These are phyloP conservation scores for Callyntrura guangdongensis DNA, from an alignment of 2,888 invertebrate species.

Conservation along the genomic window DNA sequence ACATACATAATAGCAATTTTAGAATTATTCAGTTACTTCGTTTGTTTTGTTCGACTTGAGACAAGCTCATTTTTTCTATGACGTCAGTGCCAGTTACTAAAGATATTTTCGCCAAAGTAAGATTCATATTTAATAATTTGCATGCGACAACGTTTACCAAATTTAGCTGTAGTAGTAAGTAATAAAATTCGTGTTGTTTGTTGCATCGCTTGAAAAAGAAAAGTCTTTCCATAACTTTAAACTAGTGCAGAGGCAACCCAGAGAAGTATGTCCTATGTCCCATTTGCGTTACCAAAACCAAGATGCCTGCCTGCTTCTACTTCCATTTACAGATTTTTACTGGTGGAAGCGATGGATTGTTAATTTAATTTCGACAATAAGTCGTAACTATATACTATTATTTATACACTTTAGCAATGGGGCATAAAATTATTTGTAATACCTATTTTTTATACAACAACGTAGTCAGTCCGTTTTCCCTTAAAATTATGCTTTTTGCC, in stretches of 20 bases:
- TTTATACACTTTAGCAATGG: constrained; percentile 8
- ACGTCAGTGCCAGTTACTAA: constrained; percentile 57
- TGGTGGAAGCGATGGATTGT: neutral
- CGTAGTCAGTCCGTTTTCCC: constrained; percentile 45
- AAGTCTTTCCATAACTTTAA: neutral
- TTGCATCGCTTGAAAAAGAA: no score
- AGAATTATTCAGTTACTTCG: constrained; percentile 53
- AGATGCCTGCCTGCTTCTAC: neutral
- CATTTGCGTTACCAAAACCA: neutral
- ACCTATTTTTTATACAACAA: neutral
- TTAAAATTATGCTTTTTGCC: neutral
- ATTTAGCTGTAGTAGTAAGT: no score
- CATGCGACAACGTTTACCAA: no score
- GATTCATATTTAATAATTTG: neutral
- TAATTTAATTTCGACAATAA: neutral
- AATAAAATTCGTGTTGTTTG: no score
- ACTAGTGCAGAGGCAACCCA: neutral
- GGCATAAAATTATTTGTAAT: neutral
- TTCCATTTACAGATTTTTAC: neutral
- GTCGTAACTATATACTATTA: neutral
- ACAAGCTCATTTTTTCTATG: constrained; percentile 68
- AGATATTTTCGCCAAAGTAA: constrained; percentile 5
- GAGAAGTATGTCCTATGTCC: neutral
- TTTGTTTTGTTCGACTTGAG: constrained; percentile 44
- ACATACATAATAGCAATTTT: neutral